A percentile compares a stretch with the other conserved stretches of the same genome.
phyloP scores from a whole-genome alignment of 2,888 invertebrate species.

The Corbicula japonica region DNA sequence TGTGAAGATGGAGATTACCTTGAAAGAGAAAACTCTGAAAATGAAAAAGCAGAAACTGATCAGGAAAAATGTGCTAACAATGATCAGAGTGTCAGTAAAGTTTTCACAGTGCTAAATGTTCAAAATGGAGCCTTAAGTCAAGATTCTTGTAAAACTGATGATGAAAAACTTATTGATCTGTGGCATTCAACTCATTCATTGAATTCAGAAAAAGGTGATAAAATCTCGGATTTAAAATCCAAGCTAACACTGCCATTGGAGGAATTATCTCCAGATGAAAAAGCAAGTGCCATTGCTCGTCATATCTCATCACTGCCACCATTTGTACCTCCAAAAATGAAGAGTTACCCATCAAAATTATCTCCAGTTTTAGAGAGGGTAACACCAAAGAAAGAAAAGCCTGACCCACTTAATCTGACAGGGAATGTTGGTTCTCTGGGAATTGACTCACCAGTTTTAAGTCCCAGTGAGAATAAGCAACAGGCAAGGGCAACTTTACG shows the following conservation, averaged over 20 bases:
- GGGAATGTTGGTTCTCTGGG: neutral
- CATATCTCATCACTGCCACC: conserved; percentile 78
- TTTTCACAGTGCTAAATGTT: conserved; percentile 78
- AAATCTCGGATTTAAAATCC: conserved; percentile 69
- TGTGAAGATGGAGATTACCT: conserved; percentile 16
- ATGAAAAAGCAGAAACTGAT: conserved; percentile 28
- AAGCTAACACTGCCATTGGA: conserved; percentile 68
- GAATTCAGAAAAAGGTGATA: conserved; percentile 56
- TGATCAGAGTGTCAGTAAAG: conserved; percentile 62
- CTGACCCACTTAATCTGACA: conserved; percentile 49
- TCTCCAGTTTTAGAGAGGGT: conserved; percentile 76
- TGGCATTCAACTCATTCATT: conserved; percentile 68
- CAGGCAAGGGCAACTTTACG: conserved; percentile 70
- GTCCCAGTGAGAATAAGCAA: conserved; percentile 68
- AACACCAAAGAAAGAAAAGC: conserved; percentile 57
- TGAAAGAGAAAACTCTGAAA: conserved; percentile 12
- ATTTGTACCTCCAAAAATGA: conserved; percentile 81
- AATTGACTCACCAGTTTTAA: conserved; percentile 56
- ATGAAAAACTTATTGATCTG: conserved; percentile 81
- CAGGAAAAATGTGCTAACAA: conserved; percentile 42
- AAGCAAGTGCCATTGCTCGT: conserved; percentile 76
- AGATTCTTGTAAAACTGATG: conserved; percentile 80
- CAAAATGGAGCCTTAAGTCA: conserved; percentile 62
- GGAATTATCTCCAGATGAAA: conserved; percentile 70
- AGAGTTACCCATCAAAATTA: conserved; percentile 72